A percentile compares a stretch with the other conserved stretches of the same genome.
Evolutionary conservation across 2,113 vertebrate species (phyloP).

Genomic region (Tragelaphus scriptus): DNA sequence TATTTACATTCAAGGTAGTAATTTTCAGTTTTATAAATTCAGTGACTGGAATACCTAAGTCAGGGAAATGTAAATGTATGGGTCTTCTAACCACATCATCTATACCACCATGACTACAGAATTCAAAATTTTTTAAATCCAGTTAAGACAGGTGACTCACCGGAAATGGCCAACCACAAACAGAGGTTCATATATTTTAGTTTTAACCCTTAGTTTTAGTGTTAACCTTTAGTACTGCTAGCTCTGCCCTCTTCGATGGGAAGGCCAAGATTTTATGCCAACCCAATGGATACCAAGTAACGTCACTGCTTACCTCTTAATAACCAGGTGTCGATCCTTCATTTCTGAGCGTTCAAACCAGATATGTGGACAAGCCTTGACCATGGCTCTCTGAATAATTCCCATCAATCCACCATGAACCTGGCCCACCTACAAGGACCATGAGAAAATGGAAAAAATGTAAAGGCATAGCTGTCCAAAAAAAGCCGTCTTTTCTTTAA

Average conservation of each 20-base stretch:
- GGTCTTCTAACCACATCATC: background rate
- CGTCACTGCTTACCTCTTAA: conserved; percentile 84
- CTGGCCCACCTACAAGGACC: conserved; percentile 89
- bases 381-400: conserved; percentile 92
- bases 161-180: background rate
- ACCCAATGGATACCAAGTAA: background rate
- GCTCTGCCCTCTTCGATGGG: background rate
- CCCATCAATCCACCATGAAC: conserved; percentile 94
- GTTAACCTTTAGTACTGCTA: background rate
- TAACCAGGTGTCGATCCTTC: conserved; percentile 92
- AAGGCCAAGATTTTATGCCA: background rate
- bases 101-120: background rate
- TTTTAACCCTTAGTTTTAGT: background rate
- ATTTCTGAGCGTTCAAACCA: conserved; percentile 98
- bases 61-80: background rate
- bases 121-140: background rate
- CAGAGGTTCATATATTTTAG: background rate
- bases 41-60: background rate
- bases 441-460: conserved; percentile 2
- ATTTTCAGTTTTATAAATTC: conserved; percentile 28
- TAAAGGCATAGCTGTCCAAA: background rate
- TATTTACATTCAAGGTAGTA: background rate
- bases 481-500: background rate
- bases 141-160: background rate
- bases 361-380: conserved; percentile 93